Evolutionary conservation across 2,888 invertebrate genomes (phyloP).

Genomic region (Psococerastis gibbosa): DNA sequence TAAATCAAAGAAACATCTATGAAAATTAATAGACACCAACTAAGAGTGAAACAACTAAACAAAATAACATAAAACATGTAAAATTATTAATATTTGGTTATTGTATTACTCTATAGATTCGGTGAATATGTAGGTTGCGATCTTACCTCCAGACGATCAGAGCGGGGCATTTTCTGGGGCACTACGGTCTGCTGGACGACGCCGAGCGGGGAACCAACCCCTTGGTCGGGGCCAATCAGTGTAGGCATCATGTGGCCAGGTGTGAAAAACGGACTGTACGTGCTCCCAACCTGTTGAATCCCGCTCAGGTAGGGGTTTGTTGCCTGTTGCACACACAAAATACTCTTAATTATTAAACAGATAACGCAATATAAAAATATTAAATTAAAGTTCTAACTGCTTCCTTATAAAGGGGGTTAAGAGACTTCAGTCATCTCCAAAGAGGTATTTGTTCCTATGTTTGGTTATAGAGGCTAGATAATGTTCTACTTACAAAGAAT

Average conservation of each 20-base stretch:
- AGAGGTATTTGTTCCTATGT: too few species aligned
- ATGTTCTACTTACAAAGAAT: too few species aligned
- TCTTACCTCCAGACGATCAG: conserved; percentile 91
- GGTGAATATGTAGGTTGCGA: too few species aligned
- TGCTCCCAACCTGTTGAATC: conserved; percentile 70
- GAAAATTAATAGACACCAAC: conserved; percentile 12
- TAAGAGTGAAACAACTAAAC: background rate
- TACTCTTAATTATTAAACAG: too few species aligned
- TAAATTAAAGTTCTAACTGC: conserved; percentile 18
- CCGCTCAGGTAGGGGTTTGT: conserved; percentile 84
- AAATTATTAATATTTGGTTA: too few species aligned
- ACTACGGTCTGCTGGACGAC: conserved; percentile 58
- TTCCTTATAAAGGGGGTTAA: conserved; percentile 8
- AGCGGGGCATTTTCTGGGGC: conserved; percentile 86
- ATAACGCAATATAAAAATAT: conserved; percentile 18
- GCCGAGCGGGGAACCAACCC: conserved; percentile 63
- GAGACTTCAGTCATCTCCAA: too few species aligned
- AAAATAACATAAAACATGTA: too few species aligned
- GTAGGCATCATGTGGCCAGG: conserved; percentile 68
- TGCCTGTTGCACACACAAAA: conserved; percentile 37
- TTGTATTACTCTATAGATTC: too few species aligned
- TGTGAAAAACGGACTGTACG: conserved; percentile 81
- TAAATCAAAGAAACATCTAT: conserved; percentile 11
- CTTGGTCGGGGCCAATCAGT: conserved; percentile 73
- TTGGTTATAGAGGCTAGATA: too few species aligned